Evolutionary conservation across 1,140 invertebrate genomes (phyloP).

Genomic region (Cotesia glomerata): DNA sequence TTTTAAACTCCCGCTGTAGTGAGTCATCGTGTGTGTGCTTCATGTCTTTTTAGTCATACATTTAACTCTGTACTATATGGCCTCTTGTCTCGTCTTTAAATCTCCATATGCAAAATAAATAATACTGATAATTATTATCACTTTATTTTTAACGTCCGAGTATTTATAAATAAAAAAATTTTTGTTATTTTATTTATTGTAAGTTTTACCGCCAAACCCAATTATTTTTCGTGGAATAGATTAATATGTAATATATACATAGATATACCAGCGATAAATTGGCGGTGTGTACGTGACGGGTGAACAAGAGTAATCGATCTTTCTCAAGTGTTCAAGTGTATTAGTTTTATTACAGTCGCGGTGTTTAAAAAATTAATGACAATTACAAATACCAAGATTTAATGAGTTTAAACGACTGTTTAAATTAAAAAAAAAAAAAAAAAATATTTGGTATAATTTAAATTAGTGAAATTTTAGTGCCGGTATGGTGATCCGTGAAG

Average conservation of each 20-base stretch:
- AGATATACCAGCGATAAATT: background rate
- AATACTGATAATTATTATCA: no score
- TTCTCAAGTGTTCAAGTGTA: background rate
- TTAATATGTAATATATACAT: background rate
- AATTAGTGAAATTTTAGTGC: background rate
- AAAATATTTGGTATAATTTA: background rate
- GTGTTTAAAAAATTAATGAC: background rate
- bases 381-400: no score
- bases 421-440: background rate
- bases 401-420: background rate
- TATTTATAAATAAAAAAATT: no score
- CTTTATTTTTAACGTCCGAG: no score
- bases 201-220: no score
- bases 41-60: no score
- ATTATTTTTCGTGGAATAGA: no score
- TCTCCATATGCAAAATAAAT: no score
- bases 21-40: no score
- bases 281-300: background rate
- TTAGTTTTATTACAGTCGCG: background rate
- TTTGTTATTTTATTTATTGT: no score
- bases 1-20: background rate
- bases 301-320: constrained; percentile 6
- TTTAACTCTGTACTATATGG: no score
- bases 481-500: constrained; percentile 8
- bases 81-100: no score